Base-by-base conservation (phyloP, 1,140 invertebrate genomes). In the Drosophila elegans region DNA sequence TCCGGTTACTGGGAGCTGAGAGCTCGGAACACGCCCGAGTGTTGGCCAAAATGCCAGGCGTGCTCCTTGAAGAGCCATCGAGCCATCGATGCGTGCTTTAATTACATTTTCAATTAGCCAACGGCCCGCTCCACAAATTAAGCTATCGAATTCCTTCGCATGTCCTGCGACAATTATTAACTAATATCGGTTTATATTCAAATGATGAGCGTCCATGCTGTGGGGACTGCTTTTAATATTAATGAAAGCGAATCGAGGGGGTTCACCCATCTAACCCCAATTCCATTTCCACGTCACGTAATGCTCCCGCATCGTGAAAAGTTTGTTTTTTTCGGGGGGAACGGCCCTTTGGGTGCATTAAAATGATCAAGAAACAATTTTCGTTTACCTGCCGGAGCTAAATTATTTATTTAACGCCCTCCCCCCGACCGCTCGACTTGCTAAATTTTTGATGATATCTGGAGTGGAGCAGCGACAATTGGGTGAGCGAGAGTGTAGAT, bases 311-410 rank as follows among this genome's bases (percentile, higher is more conserved):
- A 73, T 39, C 74, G 57, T 41, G 49, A 42, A 85, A 86, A 86
- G 62, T 86, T 86, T 80, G 55, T 63, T 29, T 12, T 16, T 38
- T 12, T 32, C 12, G 16, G 61, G 46, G 25, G 48, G 41, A 68
- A 60, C 46, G 63, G 71, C 84, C 84, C 80, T 80, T 84, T 89
- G 84, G 84, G 84, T 78, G 88, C 80, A 91, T 80, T 85, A 85
- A 91, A 89, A 85, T 91, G 80, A 91, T 91, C 89, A 91, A 91
- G 80, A 91, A 91, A 91, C 89, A 89, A 91, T 91, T 88, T 91
- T 89, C 90, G 78, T 78, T 91, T 89, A 91, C 86, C 81, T 90
- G 67, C 21, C 67, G 34, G 41, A 48, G 67, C 67, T 72, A 79
- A 78, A 89, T 89, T 89, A 89, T 84, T 89, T 89, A 89, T 89